Conservation (phyloP, 35 echinoderm and acorn worm species). For the Hemicentrotus pulcherrimus region DNA sequence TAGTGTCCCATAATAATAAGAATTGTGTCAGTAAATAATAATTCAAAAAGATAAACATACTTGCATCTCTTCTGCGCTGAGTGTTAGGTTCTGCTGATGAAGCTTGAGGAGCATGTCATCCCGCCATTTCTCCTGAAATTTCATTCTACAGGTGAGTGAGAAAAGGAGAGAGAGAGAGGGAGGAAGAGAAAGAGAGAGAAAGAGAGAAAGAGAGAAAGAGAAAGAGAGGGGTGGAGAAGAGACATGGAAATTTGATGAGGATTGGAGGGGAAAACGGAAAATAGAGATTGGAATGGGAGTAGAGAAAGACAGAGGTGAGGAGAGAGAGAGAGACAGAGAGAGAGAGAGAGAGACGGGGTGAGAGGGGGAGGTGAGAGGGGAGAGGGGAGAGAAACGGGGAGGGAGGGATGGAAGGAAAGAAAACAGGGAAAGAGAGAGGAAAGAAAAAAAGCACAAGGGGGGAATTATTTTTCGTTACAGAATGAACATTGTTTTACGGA, state of each 20-base stretch:
- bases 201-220: neutral
- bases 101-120: constrained; percentile 37
- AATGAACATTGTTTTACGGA: no score
- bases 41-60: neutral
- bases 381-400: no score
- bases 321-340: no score
- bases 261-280: neutral
- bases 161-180: neutral
- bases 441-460: no score
- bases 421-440: no score
- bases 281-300: neutral
- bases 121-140: constrained; percentile 46
- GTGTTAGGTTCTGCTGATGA: constrained; percentile 24
- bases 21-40: no score
- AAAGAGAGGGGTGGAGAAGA: neutral
- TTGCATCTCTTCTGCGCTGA: neutral
- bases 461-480: no score
- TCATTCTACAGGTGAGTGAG: neutral
- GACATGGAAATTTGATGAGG: neutral
- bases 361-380: no score
- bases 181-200: neutral
- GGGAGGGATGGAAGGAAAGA: no score
- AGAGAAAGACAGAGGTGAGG: neutral
- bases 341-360: no score
- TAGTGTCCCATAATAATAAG: no score